Percentiles rank a stretch among this genome's conserved stretches.
These are phyloP conservation scores for Sweltsa coloradensis DNA, from an alignment of 1,140 invertebrate genomes.

Conservation along the genomic window DNA sequence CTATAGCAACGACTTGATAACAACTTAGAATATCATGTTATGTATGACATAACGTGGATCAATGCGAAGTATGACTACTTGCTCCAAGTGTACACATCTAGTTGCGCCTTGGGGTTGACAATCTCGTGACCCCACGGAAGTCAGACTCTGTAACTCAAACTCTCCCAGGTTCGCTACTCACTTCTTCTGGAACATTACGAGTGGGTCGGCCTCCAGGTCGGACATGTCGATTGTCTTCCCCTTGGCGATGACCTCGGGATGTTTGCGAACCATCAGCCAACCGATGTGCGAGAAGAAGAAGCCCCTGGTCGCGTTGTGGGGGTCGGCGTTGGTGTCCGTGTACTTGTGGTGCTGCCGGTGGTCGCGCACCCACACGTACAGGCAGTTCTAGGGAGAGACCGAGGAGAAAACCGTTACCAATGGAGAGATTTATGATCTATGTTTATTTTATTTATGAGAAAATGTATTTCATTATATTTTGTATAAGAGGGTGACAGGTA, in stretches of 20 bases:
- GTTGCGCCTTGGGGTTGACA: too few relatives aligned
- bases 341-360: constrained; percentile 50
- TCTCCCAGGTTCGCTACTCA: too few relatives aligned
- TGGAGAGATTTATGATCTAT: background rate
- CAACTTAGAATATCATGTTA: too few relatives aligned
- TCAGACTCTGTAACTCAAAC: too few relatives aligned
- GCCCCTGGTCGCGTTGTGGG: constrained; percentile 44
- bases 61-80: too few relatives aligned
- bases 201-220: constrained; percentile 70
- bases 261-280: constrained; percentile 63
- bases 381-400: constrained; percentile 6
- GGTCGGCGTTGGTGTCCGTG: constrained; percentile 5
- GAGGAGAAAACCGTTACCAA: background rate
- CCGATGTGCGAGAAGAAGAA: constrained; percentile 74
- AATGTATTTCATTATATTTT: background rate
- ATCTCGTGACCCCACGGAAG: too few relatives aligned
- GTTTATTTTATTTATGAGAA: background rate
- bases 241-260: constrained; percentile 63
- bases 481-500: too few relatives aligned
- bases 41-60: too few relatives aligned
- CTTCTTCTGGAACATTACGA: constrained; percentile 53
- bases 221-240: constrained; percentile 63
- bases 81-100: too few relatives aligned
- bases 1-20: too few relatives aligned
- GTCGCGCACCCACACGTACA: constrained; percentile 25